Evolutionary conservation across 2,797 vertebrate genomes (phyloP), one percentile per base, ranked within the genome.

Genomic region (Euthynnus affinis): DNA sequence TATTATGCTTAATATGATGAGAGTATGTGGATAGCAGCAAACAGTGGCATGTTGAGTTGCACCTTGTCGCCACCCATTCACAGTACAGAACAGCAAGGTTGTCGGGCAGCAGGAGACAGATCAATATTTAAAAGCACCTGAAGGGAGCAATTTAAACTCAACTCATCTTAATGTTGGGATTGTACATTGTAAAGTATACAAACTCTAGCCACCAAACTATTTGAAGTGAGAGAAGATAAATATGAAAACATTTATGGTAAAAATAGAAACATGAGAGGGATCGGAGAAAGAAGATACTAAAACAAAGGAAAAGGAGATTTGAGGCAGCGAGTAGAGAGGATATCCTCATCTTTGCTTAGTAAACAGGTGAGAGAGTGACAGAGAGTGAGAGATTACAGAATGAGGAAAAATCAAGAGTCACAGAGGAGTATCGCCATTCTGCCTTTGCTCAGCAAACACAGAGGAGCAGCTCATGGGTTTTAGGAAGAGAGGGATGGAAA

Each of bases 401-500:
- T 2, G 29, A 63, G 48, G n/a, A 69, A 66, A 82, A 57, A 70
- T 69, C 57, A 55, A 66, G 71, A 85, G 56, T 48, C 25, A 53
- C 25, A 29, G 58, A 72, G 51, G 53, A 59, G 34, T 10, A 7
- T 27, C 34, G 63, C 57, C 29, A 72, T 52, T 34, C 53, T 76
- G 46, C 49, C 67, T 80, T 80, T 69, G 71, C 62, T 78, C n/a
- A 77, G 80, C 67, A 76, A 87, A 83, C 64, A 82, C 10, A 60
- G 51, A 58, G 14, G 20, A 76, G 59, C 42, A 57, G 79, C 74
- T 80, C 34, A 55, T 60, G 53, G 15, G 48, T 62, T 71, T 78
- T 44, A 59, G 29, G 22, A 29, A 58, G 72, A 83, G 66, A 66
- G 20, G 69, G 37, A 53, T 4, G 5, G 55, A 70, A 40, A 55